Conservation (phyloP, 2,797 vertebrate species). For the Enteromius unitaeniatus region DNA sequence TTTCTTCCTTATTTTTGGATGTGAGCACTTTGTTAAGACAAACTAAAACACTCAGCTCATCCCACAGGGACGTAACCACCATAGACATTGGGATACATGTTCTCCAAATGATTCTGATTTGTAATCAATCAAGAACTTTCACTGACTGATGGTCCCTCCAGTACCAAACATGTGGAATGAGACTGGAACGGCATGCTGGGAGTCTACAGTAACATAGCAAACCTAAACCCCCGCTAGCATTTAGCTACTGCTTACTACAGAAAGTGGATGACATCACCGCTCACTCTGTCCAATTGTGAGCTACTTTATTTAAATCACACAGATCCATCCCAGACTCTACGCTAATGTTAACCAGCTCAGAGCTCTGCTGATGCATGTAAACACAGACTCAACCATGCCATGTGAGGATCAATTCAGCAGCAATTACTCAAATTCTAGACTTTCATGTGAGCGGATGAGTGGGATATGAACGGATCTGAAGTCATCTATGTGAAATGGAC, state of each 20-base stretch:
- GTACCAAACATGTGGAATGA: neutral
- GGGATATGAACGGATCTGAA: conserved; percentile 12
- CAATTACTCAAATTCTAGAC: neutral
- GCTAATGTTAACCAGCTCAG: conserved; percentile 28
- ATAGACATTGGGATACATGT: conserved; percentile 3
- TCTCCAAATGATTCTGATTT: neutral
- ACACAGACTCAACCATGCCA: neutral
- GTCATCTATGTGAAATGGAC: conserved; percentile 16
- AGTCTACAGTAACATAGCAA: conserved; percentile 48
- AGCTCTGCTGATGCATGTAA: conserved; percentile 24
- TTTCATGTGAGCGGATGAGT: conserved; percentile 12
- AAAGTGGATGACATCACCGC: conserved; percentile 26
- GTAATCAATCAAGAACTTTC: neutral
- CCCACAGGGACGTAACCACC: neutral
- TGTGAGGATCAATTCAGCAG: conserved; percentile 9
- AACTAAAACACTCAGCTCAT: conserved; percentile 8
- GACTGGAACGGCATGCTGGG: conserved; percentile 44
- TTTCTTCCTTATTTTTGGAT: conserved; percentile 60
- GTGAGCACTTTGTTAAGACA: conserved; percentile 17
- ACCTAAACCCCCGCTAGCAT: conserved; percentile 38
- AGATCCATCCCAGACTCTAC: conserved; percentile 23
- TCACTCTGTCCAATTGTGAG: conserved; percentile 19
- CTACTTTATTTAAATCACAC: conserved; percentile 35
- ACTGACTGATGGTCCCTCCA: neutral
- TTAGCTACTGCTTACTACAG: conserved; percentile 29